Evolutionary conservation across 2,888 invertebrate species (phyloP).

Genomic region (Lasius fuliginosus): DNA sequence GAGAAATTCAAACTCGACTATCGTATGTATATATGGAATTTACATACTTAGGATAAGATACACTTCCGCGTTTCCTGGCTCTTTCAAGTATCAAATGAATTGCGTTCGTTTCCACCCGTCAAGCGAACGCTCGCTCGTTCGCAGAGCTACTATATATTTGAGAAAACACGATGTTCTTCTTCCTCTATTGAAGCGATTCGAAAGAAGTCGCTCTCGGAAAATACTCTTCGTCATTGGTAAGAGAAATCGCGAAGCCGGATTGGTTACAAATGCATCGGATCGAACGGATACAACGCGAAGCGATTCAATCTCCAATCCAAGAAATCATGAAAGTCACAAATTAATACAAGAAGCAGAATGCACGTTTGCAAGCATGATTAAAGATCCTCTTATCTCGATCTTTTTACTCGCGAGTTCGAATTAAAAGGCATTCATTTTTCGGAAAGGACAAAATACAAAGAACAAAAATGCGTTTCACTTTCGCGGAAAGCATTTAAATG

Average conservation of each 20-base stretch:
- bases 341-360: not conserved
- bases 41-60: not conserved
- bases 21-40: not conserved
- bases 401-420: constrained; percentile 8
- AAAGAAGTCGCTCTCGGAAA: not conserved
- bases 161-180: not conserved
- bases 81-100: constrained; percentile 25
- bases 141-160: not conserved
- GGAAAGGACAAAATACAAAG: not conserved
- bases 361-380: constrained; percentile 25
- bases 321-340: not conserved
- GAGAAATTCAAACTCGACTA: not conserved
- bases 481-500: constrained; percentile 22
- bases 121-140: constrained; percentile 2
- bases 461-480: not conserved
- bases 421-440: constrained; percentile 16
- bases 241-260: constrained; percentile 36
- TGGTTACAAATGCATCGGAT: constrained; percentile 53
- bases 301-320: not conserved
- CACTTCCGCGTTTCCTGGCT: not conserved
- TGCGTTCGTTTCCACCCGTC: not conserved
- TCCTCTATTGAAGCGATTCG: not conserved
- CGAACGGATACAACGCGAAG: constrained; percentile 17
- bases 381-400: constrained; percentile 15
- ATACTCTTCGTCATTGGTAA: not conserved